Conservation (phyloP, 2,888 invertebrate genomes). For the Tenodera sinensis region DNA sequence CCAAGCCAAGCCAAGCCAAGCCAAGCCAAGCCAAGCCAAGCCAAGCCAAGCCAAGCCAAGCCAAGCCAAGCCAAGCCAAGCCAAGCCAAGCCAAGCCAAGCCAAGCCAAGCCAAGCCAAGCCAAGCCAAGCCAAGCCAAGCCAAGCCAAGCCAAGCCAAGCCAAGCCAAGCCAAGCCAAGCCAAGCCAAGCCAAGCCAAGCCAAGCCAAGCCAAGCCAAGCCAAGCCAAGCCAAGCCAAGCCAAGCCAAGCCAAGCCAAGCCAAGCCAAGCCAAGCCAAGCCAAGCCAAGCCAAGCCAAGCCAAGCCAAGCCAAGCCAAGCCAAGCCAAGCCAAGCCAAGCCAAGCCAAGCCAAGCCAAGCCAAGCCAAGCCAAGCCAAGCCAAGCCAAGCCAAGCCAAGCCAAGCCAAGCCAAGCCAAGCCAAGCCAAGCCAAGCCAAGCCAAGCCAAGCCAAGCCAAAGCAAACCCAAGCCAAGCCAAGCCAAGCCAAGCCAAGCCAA, state of each 20-base stretch:
- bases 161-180: background rate
- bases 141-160: background rate
- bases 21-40: slow-evolving; percentile 2
- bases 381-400: slow-evolving; percentile 1
- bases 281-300: background rate
- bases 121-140: background rate
- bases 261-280: slow-evolving; percentile 3
- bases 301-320: slow-evolving; percentile 3
- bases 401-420: slow-evolving; percentile 2
- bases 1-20: slow-evolving; percentile 2
- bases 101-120: background rate
- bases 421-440: slow-evolving; percentile 2
- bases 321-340: slow-evolving; percentile 2
- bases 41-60: background rate
- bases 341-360: slow-evolving; percentile 2
- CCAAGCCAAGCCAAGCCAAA: background rate
- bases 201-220: background rate
- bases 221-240: background rate
- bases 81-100: background rate
- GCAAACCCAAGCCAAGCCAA: too few species aligned
- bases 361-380: background rate
- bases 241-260: background rate
- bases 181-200: background rate
- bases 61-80: background rate
- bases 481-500: background rate